Conservation (phyloP, 1,140 invertebrate species). For the Drosophila azteca region DNA sequence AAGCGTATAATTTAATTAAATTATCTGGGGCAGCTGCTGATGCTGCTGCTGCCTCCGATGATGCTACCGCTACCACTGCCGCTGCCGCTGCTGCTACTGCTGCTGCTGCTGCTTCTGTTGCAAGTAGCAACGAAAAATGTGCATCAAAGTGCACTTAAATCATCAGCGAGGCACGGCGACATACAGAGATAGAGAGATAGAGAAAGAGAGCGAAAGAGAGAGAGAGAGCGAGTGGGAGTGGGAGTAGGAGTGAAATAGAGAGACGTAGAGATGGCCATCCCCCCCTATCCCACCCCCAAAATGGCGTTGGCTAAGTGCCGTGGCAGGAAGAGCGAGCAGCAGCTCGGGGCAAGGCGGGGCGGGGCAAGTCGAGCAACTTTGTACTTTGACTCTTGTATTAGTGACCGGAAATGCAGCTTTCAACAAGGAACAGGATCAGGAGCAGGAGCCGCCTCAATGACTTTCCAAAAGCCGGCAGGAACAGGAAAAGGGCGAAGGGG, state of each 20-base stretch:
- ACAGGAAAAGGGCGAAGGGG: background rate
- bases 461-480: slow-evolving; percentile 57
- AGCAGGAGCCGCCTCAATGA: slow-evolving; percentile 64
- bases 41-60: slow-evolving; percentile 14
- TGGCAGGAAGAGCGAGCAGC: slow-evolving; percentile 48
- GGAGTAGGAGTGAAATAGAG: slow-evolving; percentile 12
- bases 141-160: slow-evolving; percentile 82
- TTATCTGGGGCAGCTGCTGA: slow-evolving; percentile 75
- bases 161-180: slow-evolving; percentile 79
- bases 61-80: slow-evolving; percentile 32
- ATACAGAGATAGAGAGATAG: slow-evolving; percentile 48
- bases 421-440: slow-evolving; percentile 46
- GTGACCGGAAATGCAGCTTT: slow-evolving; percentile 79
- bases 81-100: slow-evolving; percentile 25
- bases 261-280: slow-evolving; percentile 8
- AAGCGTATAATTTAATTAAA: slow-evolving; percentile 82
- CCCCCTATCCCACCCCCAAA: slow-evolving; percentile 28
- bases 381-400: slow-evolving; percentile 78
- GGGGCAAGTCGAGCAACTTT: slow-evolving; percentile 66
- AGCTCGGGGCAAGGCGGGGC: slow-evolving; percentile 14
- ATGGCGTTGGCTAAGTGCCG: slow-evolving; percentile 78
- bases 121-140: slow-evolving; percentile 77
- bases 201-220: slow-evolving; percentile 43
- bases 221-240: slow-evolving; percentile 10
- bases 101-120: slow-evolving; percentile 45